Base-by-base conservation (phyloP, 2,113 vertebrate species). In the Sakesphorus luctuosus region DNA sequence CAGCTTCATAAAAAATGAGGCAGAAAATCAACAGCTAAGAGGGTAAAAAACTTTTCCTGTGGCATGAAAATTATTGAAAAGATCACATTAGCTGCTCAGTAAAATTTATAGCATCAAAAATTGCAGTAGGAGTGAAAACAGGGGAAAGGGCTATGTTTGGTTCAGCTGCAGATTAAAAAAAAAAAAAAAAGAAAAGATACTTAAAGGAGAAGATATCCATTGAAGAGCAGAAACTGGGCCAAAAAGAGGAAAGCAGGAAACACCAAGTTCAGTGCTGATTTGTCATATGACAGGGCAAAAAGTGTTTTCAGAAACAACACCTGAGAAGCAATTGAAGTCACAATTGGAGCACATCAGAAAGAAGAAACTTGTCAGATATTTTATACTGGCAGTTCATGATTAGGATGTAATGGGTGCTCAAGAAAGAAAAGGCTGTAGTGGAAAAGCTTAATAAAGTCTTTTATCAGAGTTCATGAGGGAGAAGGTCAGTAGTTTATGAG, bases 11-110 rank as follows among this genome's bases (percentile, higher is more conserved):
- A 77, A 97, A 87, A 71, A 81, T 28, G 33, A 90, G 24, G 88
- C 72, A 84, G 72, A 84, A 93, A 94, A 88, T 90, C 90, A 94
- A 77, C 83, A 92, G 47, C 83, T 77, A 56, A 90, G 61, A 91
- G 33, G 61, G 61, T 31, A 93, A 92, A 85, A 83, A 93, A 78
- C 26, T 87, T 90, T 72, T 95, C 44, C 69, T n/a, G 24, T 93
- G 80, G 84, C 61, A 78, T 84, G 80, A 83, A 89, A 93, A 94
- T 75, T 81, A 73, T 75, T 50, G 65, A 75, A 90, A 78, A 93
- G 76, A 87, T 90, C 61, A 63, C 28, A 81, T 74, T 68, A 74
- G 69, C 47, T 56, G 52, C 65, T 94, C 38, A 19, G 47, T 78
- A 71, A 66, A 93, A 92, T 87, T 33, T 74, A 87, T 5, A 63